Base-by-base conservation (phyloP, 2,888 invertebrate species). In the Dusona sp. region DNA sequence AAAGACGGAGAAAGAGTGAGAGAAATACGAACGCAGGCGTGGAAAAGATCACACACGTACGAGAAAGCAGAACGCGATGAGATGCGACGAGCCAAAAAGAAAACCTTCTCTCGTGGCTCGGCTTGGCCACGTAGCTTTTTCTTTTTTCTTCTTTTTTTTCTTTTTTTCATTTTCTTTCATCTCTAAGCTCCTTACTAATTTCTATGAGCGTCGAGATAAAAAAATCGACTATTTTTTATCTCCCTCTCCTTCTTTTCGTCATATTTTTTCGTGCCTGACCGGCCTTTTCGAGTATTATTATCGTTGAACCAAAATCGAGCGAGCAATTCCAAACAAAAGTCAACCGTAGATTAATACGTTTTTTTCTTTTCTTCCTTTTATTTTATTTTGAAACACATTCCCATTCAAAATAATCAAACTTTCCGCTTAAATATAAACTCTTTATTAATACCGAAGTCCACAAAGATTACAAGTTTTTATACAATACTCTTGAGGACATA, bases 1-100 rank as follows among this genome's bases (percentile, higher is more conserved):
- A 19, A 29, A 61, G 64, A 9, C 11, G 22, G 64, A 19, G 61
- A 33, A 45, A 78, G 78, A 29, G 19, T 19, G 48, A 54, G 7
- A 51, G 36, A 16, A 16, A 48, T n/a, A 68, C 42, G 65, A n/a
- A 85, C 79, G 72, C 78, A 87, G 68, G 83, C 77, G 85, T 87
- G 79, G 65, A 87, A 85, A 83, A 80, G 72, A 77, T 65, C 73
- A 73, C 82, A 64, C 51, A 61, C 25, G 73, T 73, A 80, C 67
- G 73, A 61, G 42, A 57, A 70, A 33, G 16, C 65, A n/a, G 45
- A 51, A 79, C 70, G 78, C 8, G 38, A 22, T 42, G 42, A 74
- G 74, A 68, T 38, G 67, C 68, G 82, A 57, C 75, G 83, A 79
- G 79, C 79, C 75, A 80, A 79, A 70, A 61, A 68, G 75, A 78